Evolutionary conservation across 2,113 vertebrate genomes (phyloP).

Genomic region (Penelope pileata): DNA sequence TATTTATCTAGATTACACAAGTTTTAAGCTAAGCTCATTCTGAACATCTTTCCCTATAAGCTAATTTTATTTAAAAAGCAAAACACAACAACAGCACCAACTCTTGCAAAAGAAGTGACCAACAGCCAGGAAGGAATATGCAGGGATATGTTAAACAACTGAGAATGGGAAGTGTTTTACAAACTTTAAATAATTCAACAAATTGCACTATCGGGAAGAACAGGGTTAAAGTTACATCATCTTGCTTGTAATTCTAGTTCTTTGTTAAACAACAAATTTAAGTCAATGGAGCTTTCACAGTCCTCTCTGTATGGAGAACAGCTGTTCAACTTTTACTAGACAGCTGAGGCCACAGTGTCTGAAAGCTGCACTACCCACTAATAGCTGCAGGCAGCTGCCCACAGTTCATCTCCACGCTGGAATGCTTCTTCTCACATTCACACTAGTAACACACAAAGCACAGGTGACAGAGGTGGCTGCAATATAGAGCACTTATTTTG

Average conservation of each 20-base stretch:
- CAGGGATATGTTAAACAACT: neutral
- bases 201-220: constrained; percentile 38
- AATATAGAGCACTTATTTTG: neutral
- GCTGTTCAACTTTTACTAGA: constrained; percentile 91
- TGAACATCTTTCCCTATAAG: neutral
- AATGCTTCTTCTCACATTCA: constrained; percentile 55
- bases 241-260: constrained; percentile 75
- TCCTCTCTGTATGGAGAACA: constrained; percentile 81
- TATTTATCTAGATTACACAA: neutral
- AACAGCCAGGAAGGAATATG: neutral
- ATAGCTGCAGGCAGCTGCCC: constrained; percentile 84
- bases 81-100: neutral
- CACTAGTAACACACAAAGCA: constrained; percentile 57
- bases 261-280: constrained; percentile 79
- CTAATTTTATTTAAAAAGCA: neutral
- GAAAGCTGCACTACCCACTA: constrained; percentile 77
- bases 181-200: constrained; percentile 51
- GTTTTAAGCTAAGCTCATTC: neutral
- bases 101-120: neutral
- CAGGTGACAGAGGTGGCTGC: constrained; percentile 67
- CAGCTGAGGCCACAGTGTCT: constrained; percentile 87
- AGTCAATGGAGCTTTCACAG: constrained; percentile 86
- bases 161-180: neutral
- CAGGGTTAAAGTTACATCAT: constrained; percentile 75
- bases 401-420: constrained; percentile 76